Base-by-base conservation (phyloP, 2,888 invertebrate genomes). In the Acleris laterana region DNA sequence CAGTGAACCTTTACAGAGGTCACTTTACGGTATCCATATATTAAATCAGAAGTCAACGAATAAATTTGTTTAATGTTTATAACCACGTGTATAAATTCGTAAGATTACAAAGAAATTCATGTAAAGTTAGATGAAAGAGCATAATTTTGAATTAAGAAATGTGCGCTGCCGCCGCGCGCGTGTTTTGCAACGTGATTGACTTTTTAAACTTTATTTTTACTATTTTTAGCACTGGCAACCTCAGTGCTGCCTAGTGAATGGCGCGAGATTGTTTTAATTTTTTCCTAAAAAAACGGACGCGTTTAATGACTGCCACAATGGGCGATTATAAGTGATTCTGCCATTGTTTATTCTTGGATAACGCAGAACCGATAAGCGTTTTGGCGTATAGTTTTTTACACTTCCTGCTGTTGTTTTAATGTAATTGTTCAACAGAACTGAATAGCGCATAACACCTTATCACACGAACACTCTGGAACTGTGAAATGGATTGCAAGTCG, bases 321-420 rank as follows among this genome's bases (percentile, higher is more conserved):
- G 89, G 76, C 74, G 76, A 72, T 87, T 80, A 80, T 76, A 74
- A 79, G 74, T 84, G 83, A 85, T 85, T 84, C 84, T 83, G 80
- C 82, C 81, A 90, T 90, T 91, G 89, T 90, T 89, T 82, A 77
- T 84, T 78, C 74, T 79, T 78, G 75, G 77, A 83, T 83, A 83
- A 83, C 82, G 76, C 78, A 75, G 70, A 61, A 61, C 71, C 81
- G 84, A 86, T 84, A 88, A 84, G 75, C 74, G 75, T 74, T 75
- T 76, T 74, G 75, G 71, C 70, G 71, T 76, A 69, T 74, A 60
- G 80, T 83, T 84, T 85, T 84, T 82, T 78, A 79, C 70, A 85
- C 85, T 86, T 90, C 90, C 89, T 87, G 85, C 75, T 73, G 80
- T 82, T 81, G 78, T 81, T 80, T 70, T 73, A 77, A 71, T 76